These are phyloP conservation scores for Rhineura floridana DNA, from an alignment of 2,113 vertebrate species.

Conservation along the genomic window DNA sequence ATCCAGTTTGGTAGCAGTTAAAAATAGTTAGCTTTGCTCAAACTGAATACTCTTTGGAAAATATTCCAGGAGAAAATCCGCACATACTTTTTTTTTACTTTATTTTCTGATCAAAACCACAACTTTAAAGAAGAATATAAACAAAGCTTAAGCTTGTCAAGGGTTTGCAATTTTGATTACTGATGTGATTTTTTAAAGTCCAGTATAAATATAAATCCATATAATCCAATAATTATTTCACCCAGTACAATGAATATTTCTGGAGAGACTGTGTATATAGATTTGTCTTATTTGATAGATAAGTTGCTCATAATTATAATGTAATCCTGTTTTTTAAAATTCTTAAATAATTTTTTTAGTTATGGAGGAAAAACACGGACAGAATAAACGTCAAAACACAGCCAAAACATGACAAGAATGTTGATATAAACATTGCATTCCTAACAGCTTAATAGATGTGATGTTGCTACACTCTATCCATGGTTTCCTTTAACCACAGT, in stretches of 20 bases:
- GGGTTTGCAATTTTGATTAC: conserved; percentile 14
- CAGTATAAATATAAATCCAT: too few relatives aligned
- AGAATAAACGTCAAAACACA: background rate
- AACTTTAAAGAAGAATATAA: conserved; percentile 24
- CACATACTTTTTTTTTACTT: background rate
- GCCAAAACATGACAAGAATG: background rate
- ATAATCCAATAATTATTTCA: conserved; percentile 23
- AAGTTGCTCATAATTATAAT: conserved; percentile 16
- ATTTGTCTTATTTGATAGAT: conserved; percentile 12
- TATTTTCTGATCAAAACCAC: conserved; percentile 22
- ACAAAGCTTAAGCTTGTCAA: conserved; percentile 11
- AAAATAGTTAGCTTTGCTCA: conserved; percentile 22
- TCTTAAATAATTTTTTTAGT: background rate
- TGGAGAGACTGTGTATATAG: background rate
- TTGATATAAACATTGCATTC: background rate
- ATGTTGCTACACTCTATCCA: background rate
- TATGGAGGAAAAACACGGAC: background rate
- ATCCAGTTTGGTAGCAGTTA: conserved; percentile 4
- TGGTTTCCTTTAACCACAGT: background rate
- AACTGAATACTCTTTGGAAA: conserved; percentile 4
- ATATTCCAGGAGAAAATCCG: conserved; percentile 15
- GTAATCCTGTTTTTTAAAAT: background rate
- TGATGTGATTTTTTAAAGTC: conserved; percentile 12
- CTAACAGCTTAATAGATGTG: background rate
- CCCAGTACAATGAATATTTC: conserved; percentile 1